Evolutionary conservation across 2,888 invertebrate genomes (phyloP).

Genomic region (Rhynchonema sp.): DNA sequence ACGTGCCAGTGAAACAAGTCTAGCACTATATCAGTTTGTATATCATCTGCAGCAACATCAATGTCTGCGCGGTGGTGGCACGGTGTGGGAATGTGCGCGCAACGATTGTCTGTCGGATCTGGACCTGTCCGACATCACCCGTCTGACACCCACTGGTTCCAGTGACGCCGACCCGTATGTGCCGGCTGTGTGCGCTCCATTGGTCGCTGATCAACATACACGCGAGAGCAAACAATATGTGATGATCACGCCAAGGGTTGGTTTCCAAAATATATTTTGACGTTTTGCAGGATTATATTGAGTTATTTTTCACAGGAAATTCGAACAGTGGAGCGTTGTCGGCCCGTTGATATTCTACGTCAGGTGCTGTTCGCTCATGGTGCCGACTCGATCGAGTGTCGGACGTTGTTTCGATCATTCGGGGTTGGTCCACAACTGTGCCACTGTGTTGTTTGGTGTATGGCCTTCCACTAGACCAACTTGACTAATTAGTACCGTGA

Average conservation of each 20-base stretch:
- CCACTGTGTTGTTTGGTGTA: too few species aligned
- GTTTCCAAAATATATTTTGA: too few species aligned
- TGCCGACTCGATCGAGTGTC: constrained; percentile 61
- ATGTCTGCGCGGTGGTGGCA: neutral
- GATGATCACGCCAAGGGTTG: neutral
- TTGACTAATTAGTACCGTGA: too few species aligned
- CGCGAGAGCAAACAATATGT: neutral
- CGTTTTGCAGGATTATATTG: constrained; percentile 1
- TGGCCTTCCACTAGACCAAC: too few species aligned
- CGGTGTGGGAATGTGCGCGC: neutral
- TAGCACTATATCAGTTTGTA: too few species aligned
- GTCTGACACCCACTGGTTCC: neutral
- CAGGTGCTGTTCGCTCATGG: constrained; percentile 62
- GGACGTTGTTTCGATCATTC: constrained; percentile 58
- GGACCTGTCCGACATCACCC: too few species aligned
- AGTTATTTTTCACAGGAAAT: constrained; percentile 41
- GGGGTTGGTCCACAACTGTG: constrained; percentile 28
- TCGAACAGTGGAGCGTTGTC: constrained; percentile 57
- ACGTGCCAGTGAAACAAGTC: too few species aligned
- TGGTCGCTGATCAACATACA: neutral
- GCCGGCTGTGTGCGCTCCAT: neutral
- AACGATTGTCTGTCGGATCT: neutral
- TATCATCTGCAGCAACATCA: neutral
- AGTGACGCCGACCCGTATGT: neutral
- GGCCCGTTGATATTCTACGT: constrained; percentile 67